Evolutionary conservation across 2,888 invertebrate species (phyloP).

Genomic region (Cantharis lateralis): DNA sequence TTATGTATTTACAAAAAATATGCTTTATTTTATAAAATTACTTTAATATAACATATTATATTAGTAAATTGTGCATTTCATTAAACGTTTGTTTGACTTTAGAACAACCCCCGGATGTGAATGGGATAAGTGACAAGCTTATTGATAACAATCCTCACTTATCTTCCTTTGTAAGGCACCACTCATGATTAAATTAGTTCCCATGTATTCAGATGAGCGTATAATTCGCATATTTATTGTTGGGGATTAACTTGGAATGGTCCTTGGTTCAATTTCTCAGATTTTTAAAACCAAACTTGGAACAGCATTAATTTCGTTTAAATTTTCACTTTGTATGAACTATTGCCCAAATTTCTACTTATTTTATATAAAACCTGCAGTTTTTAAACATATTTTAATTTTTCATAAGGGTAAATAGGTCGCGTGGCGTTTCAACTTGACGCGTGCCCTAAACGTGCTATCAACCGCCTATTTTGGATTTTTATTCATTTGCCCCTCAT

Average conservation of each 20-base stretch:
- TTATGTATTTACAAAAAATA: too few species aligned
- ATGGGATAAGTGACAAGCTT: not conserved
- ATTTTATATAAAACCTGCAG: not conserved
- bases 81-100: not conserved
- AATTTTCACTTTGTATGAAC: too few species aligned
- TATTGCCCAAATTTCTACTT: not conserved
- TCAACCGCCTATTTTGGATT: slow-evolving; percentile 40
- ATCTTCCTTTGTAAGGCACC: not conserved
- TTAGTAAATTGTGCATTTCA: not conserved
- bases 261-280: not conserved
- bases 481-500: slow-evolving; percentile 40
- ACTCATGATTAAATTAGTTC: not conserved
- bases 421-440: slow-evolving; percentile 22
- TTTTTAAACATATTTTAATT: slow-evolving; percentile 5
- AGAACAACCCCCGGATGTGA: not conserved
- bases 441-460: slow-evolving; percentile 38
- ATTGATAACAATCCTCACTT: not conserved
- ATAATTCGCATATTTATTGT: not conserved
- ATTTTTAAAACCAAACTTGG: not conserved
- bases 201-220: not conserved
- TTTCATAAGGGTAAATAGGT: slow-evolving; percentile 32
- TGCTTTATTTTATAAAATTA: too few species aligned
- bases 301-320: too few species aligned
- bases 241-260: not conserved
- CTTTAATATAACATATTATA: too few species aligned